Evolutionary conservation across 1,140 invertebrate species (phyloP).

Genomic region (Mya arenaria): DNA sequence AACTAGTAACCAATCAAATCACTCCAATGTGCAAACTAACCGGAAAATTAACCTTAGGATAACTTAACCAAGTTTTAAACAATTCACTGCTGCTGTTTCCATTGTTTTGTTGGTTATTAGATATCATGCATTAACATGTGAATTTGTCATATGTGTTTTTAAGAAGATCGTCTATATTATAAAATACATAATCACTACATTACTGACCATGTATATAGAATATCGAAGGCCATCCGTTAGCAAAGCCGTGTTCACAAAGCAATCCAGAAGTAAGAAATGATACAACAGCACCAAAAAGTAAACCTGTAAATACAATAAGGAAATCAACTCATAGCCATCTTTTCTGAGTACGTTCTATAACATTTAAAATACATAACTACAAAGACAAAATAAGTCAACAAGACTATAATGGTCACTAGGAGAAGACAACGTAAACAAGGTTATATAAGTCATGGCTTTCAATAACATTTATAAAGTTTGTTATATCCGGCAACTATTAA

Average conservation of each 20-base stretch:
- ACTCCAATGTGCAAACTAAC: too few relatives aligned
- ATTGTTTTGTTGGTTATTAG: neutral
- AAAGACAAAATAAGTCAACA: neutral
- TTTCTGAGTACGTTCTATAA: too few relatives aligned
- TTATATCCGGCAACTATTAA: too few relatives aligned
- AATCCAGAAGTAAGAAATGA: constrained; percentile 76
- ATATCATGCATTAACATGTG: neutral
- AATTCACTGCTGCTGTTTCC: neutral
- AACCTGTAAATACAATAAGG: too few relatives aligned
- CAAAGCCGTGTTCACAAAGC: constrained; percentile 79
- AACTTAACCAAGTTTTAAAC: too few relatives aligned
- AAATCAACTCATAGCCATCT: too few relatives aligned
- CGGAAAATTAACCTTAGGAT: too few relatives aligned
- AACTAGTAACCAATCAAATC: too few relatives aligned
- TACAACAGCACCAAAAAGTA: constrained; percentile 76
- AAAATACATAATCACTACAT: neutral
- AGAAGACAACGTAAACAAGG: too few relatives aligned
- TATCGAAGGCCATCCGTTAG: constrained; percentile 89
- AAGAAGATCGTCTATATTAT: neutral
- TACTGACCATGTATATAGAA: constrained; percentile 92
- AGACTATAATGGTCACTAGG: neutral
- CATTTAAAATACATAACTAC: neutral
- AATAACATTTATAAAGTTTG: too few relatives aligned
- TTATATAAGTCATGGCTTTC: too few relatives aligned
- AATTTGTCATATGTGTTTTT: neutral